Conservation (phyloP, 2,888 invertebrate species). For the Keiferia lycopersicella region DNA sequence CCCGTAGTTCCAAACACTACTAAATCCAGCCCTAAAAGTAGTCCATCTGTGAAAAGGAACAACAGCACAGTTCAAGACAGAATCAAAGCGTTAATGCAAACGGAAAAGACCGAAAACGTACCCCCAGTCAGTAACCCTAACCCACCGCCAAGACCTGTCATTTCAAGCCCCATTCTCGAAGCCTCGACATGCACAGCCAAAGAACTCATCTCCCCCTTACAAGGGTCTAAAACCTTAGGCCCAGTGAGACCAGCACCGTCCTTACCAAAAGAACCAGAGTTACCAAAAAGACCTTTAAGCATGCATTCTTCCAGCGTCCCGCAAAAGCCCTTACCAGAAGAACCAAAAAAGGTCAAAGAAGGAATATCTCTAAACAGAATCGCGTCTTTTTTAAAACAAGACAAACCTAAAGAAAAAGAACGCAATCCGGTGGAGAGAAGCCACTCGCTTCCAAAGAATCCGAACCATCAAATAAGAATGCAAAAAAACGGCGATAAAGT, state of each 20-base stretch:
- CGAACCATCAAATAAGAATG: constrained; percentile 81
- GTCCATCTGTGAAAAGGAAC: constrained; percentile 65
- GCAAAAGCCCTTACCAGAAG: constrained; percentile 72
- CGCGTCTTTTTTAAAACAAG: constrained; percentile 87
- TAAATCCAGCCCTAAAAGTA: constrained; percentile 60
- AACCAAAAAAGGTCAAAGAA: constrained; percentile 81
- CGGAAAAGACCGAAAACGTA: constrained; percentile 67
- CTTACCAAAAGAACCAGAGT: constrained; percentile 63
- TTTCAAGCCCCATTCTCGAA: constrained; percentile 90
- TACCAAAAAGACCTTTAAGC: constrained; percentile 77
- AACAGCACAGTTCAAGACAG: constrained; percentile 70
- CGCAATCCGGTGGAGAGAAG: constrained; percentile 76
- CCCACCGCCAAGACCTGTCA: constrained; percentile 87
- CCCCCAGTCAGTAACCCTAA: constrained; percentile 79
- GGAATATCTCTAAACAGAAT: constrained; percentile 86
- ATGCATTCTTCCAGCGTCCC: constrained; percentile 65
- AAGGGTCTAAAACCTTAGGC: constrained; percentile 81
- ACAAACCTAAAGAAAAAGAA: constrained; percentile 76
- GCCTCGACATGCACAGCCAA: constrained; percentile 90
- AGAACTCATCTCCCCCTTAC: constrained; percentile 84
- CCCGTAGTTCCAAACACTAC: constrained; percentile 77
- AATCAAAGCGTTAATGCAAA: constrained; percentile 68
- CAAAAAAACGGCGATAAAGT: constrained; percentile 86
- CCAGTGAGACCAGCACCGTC: constrained; percentile 83
- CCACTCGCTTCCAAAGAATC: constrained; percentile 82